A percentile compares a stretch with the other conserved stretches of the same genome.
phyloP scores from a whole-genome alignment of 2,888 invertebrate genomes.

The Diogma glabrata region DNA sequence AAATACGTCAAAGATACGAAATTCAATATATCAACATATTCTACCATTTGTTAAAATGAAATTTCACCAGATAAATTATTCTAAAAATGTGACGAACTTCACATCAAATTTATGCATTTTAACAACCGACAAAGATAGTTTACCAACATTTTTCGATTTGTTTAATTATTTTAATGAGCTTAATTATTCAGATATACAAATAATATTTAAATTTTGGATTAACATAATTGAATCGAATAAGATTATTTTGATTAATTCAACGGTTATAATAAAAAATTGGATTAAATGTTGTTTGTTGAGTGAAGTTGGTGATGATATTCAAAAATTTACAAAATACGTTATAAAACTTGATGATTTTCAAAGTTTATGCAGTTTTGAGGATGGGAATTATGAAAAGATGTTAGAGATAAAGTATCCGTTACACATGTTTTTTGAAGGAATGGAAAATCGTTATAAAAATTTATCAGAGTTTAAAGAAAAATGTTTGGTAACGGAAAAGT shows the following conservation, averaged over 20 bases:
- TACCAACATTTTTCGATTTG: conserved; percentile 24
- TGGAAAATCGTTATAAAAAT: conserved; percentile 20
- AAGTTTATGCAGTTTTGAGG: conserved; percentile 22
- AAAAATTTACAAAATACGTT: conserved; percentile 25
- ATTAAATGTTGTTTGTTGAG: conserved; percentile 30
- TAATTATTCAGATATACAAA: conserved; percentile 20
- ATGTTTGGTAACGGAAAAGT: conserved; percentile 27
- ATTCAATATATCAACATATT: conserved; percentile 28
- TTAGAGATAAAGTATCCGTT: conserved; percentile 31
- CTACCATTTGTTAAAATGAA: conserved; percentile 30
- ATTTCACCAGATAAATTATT: conserved; percentile 21
- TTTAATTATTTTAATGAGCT: conserved; percentile 26
- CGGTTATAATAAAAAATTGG: conserved; percentile 31
- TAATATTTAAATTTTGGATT: neutral
- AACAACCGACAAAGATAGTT: conserved; percentile 23
- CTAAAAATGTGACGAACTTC: neutral
- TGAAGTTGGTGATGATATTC: conserved; percentile 21
- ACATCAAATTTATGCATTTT: conserved; percentile 33
- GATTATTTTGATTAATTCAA: conserved; percentile 20
- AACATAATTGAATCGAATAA: conserved; percentile 22
- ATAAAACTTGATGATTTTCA: conserved; percentile 26
- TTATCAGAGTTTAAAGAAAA: conserved; percentile 22
- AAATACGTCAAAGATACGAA: conserved; percentile 17
- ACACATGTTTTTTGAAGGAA: conserved; percentile 29
- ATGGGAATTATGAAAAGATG: conserved; percentile 18